These are phyloP conservation scores for Noctuana brunneofusca DNA, from an alignment of 2,888 invertebrate species.

Conservation along the genomic window DNA sequence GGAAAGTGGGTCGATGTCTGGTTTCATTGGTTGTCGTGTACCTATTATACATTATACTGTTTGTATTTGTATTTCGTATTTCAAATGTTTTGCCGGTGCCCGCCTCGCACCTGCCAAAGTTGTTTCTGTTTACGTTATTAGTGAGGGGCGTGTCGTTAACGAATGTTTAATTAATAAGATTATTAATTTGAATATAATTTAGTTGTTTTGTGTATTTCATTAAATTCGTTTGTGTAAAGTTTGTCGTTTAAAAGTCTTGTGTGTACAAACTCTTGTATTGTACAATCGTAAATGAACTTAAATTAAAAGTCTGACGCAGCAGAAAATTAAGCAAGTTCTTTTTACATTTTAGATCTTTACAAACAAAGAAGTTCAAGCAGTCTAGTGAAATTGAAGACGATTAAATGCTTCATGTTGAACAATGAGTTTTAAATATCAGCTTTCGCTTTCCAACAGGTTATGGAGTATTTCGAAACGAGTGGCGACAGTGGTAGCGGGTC, in stretches of 20 bases:
- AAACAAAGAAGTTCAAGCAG: background rate
- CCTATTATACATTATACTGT: slow-evolving; percentile 36
- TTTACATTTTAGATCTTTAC: background rate
- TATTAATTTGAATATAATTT: background rate
- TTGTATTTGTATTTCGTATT: slow-evolving; percentile 32
- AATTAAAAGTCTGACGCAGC: background rate
- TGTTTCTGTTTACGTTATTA: slow-evolving; percentile 1
- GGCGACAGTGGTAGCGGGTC: slow-evolving; percentile 24
- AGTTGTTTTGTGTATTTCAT: too few species aligned
- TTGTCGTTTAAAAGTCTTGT: too few species aligned
- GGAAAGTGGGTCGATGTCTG: slow-evolving; percentile 73
- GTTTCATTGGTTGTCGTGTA: slow-evolving; percentile 48
- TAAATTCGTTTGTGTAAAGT: too few species aligned
- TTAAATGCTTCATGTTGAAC: slow-evolving; percentile 8
- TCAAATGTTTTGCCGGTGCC: slow-evolving; percentile 35
- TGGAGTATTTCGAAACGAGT: slow-evolving; percentile 31
- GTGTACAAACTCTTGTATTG: too few species aligned
- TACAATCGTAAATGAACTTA: background rate
- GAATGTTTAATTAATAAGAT: background rate
- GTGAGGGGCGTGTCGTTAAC: background rate
- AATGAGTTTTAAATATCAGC: slow-evolving; percentile 27
- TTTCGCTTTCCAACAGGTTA: slow-evolving; percentile 35
- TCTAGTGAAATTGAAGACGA: slow-evolving; percentile 19
- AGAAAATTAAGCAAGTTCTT: background rate
- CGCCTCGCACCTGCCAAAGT: slow-evolving; percentile 46